Evolutionary conservation across 2,888 invertebrate genomes (phyloP), one percentile per base, ranked within the genome.

Genomic region (Epinotia ramella): DNA sequence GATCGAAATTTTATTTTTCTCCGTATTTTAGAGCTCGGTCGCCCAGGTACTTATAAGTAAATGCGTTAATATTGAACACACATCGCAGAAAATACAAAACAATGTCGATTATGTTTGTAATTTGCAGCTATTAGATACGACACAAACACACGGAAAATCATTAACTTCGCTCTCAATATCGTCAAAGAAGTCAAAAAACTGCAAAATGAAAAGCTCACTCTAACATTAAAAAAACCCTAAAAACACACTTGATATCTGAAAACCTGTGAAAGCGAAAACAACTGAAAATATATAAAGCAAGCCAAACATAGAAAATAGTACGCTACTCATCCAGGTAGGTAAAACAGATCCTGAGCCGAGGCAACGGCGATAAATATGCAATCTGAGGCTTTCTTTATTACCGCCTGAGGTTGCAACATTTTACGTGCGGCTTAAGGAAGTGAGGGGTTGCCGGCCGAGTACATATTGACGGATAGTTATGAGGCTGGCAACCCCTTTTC

Each of bases 231-330:
- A n/a, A 46, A n/a, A 24, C 24, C 24, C 2, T 24, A 2, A 66
- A 66, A 57, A 40, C 40, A 59, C 59, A 56, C 9, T 20, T 13
- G 18, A 16, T 18, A 16, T 33, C 59, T n/a, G 44, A 49, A 33
- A 49, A 73, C 65, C 73, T 49, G 33, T 66, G 33, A 46, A 33
- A 40, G 12, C 69, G 2, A 64, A 72, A 72, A 57, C 53, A 56
- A 72, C 3, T 16, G 4, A 57, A 59, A 28, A 56, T 40, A 13
- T 64, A 24, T 46, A 65, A 73, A 66, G 13, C 16, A 28, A 69
- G 49, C 59, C 66, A 40, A 73, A 67, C 66, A 46, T 0, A 4
- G 49, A 49, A 66, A n/a, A 24, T 66, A 73, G 40, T 78, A 40
- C 33, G 46, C 63, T 77, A 49, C 16, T 6, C 7, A 33, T 7